Evolutionary conservation across 1,140 invertebrate genomes (phyloP), one percentile per base, ranked within the genome.

Genomic region (Himalopsyche phryganea): DNA sequence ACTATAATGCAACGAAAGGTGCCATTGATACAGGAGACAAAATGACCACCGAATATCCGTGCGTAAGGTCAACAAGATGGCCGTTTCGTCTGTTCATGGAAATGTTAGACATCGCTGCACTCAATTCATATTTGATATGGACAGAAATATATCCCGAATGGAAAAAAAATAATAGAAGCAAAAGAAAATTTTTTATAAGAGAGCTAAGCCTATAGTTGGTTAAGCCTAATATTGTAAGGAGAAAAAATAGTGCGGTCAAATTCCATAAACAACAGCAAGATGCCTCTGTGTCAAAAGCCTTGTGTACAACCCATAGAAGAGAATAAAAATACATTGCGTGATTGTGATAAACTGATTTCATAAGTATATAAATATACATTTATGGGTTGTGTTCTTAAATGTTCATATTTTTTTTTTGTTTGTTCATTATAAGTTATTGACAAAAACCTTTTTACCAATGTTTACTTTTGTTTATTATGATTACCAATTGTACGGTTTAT

Each of bases 231-330:
- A 47, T 47, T 47, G 1, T 47, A 28, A 47, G 11, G 13, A 47
- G 45, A 14, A 47, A 47, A 47, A 47, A 47, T 47, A 47, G 45
- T 19, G 19, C 1, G 2, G 3, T 23, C 7, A 47, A 47, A 47
- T 47, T 47, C 19, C 45, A 47, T 11, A 47, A 23, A 47, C 45
- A 47, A 47, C 45, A 47, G 11, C 45, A 20, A 18, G 45, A 47
- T 47, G 18, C 45, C 45, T 18, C 28, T 18, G 45, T n/a, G n/a
- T n/a, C n/a, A n/a, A n/a, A n/a, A n/a, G n/a, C n/a, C n/a, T n/a
- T n/a, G n/a, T n/a, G n/a, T n/a, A n/a, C n/a, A n/a, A n/a, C n/a
- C n/a, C n/a, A n/a, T n/a, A n/a, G n/a, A n/a, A n/a, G n/a, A n/a
- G n/a, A n/a, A n/a, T n/a, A n/a, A n/a, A n/a, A n/a, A n/a, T n/a